These are phyloP conservation scores for Gallinago media DNA, from an alignment of 2,113 vertebrate species.

Conservation along the genomic window DNA sequence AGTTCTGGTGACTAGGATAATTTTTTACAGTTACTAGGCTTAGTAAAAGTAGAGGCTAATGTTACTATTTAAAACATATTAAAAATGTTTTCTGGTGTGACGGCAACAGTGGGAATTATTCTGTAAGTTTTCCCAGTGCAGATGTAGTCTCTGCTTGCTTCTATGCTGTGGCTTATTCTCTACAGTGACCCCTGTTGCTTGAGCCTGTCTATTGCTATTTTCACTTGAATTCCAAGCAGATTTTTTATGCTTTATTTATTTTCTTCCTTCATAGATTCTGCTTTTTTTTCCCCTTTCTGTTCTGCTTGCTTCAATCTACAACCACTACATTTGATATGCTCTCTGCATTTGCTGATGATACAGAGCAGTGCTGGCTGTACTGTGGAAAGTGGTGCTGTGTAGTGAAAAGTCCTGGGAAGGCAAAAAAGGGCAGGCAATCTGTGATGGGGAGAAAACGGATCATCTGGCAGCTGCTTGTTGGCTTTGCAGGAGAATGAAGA, in stretches of 20 bases:
- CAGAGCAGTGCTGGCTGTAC: neutral
- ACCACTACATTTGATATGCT: neutral
- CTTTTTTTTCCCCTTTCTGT: neutral
- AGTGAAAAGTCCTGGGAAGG: neutral
- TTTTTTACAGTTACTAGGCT: neutral
- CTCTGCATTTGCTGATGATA: neutral
- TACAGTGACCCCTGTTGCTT: neutral
- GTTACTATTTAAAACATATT: neutral
- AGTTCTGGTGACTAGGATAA: neutral
- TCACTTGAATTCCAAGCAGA: neutral
- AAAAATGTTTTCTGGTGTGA: neutral
- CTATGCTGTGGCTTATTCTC: neutral
- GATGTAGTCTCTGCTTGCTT: neutral
- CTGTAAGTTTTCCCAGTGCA: neutral
- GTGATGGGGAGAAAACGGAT: neutral
- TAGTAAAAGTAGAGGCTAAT: neutral
- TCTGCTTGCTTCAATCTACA: neutral
- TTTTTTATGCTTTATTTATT: neutral
- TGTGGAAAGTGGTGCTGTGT: neutral
- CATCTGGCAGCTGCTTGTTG: neutral
- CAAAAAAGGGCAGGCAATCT: neutral
- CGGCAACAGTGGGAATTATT: neutral
- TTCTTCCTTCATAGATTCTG: neutral
- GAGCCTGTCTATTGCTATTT: neutral
- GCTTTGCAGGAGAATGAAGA: neutral